Base-by-base conservation (phyloP, 2,888 invertebrate genomes). In the Vanessa cardui region DNA sequence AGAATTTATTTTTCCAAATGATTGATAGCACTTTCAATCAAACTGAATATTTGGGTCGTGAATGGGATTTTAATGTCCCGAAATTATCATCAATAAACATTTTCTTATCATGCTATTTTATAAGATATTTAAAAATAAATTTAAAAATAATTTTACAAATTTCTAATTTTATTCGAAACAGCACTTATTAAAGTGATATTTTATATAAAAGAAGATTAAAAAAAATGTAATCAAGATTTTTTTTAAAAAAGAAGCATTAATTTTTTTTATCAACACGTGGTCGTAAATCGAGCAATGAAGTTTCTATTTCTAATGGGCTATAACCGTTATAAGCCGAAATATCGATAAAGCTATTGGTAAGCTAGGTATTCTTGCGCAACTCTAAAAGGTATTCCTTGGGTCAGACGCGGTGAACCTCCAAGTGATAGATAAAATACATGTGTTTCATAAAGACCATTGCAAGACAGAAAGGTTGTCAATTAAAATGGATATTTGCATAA, bases 281-380 rank as follows among this genome's bases (percentile, higher is more conserved):
- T 61, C 77, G 77, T 81, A 85, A 82, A 84, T 83, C 79, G 82
- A 78, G 75, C 83, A 83, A 86, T 87, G 76, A 73, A 72, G 71
- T 75, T 71, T 72, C 74, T 70, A 76, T 75, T 73, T 71, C 78
- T 87, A 85, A 87, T 87, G 80, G 85, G 71, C 78, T 74, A 77
- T 87, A 83, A 87, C 85, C 78, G 78, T 85, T 80, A 82, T 77
- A 82, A 77, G 79, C 78, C 81, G 79, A 82, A 77, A 77, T 74
- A 73, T 82, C 86, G 85, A 87, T 87, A 87, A 84, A 85, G 84
- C n/a, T n/a, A n/a, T n/a, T n/a, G n/a, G n/a, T n/a, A n/a, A n/a
- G n/a, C 82, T 82, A 83, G 81, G 80, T 78, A 78, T 77, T 80
- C 74, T 87, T 88, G 79, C 80, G 80, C 83, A 87, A 88, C 75